These are phyloP conservation scores for Ahaetulla prasina DNA, from an alignment of 2,113 vertebrate genomes.

Conservation along the genomic window DNA sequence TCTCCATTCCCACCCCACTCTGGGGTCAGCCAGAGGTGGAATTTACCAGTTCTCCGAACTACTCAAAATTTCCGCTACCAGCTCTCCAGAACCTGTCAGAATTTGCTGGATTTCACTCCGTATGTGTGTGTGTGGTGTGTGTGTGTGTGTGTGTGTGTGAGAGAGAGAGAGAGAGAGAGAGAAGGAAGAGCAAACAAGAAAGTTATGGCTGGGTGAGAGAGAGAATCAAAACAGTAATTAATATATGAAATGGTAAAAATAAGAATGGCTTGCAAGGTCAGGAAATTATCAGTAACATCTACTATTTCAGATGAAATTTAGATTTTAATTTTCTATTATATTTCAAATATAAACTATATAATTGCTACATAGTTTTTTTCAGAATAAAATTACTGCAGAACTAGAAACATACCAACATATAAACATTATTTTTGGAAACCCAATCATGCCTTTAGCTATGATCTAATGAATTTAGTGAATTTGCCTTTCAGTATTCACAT, in stretches of 20 bases:
- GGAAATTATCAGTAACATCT: not conserved
- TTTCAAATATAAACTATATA: not conserved
- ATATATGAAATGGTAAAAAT: not conserved
- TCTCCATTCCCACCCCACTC: no score
- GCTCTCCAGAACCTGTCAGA: no score
- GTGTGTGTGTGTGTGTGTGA: no score
- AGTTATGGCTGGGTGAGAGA: not conserved
- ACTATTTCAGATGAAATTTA: not conserved
- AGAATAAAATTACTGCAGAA: not conserved
- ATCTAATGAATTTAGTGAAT: not conserved
- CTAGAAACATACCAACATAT: not conserved
- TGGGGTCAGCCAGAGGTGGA: no score
- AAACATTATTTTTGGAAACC: not conserved
- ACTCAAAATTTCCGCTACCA: no score
- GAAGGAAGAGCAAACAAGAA: not conserved
- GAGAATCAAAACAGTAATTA: not conserved
- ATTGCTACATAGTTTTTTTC: not conserved
- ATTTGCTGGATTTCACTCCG: no score
- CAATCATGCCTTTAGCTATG: not conserved
- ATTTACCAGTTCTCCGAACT: no score
- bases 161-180: no score
- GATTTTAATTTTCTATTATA: not conserved
- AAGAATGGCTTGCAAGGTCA: not conserved
- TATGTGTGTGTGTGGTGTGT: no score
- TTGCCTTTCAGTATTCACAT: not conserved